phyloP scores from a whole-genome alignment of 2,888 invertebrate genomes.

The Drosophila crucigera region DNA sequence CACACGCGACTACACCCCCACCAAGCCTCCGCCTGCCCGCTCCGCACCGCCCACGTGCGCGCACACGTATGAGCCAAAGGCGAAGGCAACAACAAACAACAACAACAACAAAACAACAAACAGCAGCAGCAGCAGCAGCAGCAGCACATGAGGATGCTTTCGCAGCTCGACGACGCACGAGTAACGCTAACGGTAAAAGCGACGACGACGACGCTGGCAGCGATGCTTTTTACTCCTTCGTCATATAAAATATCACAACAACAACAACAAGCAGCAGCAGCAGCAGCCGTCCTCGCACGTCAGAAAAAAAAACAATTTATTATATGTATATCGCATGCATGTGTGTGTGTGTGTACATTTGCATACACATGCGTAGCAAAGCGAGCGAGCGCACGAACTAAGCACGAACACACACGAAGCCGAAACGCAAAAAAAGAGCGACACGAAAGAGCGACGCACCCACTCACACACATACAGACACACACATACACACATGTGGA shows the following conservation, averaged over 20 bases:
- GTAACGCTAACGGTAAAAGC: conserved; percentile 44
- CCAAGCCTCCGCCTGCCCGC: conserved; percentile 19
- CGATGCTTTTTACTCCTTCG: conserved; percentile 73
- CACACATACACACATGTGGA: conserved; percentile 62
- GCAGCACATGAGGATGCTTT: conserved; percentile 70
- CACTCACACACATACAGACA: conserved; percentile 46
- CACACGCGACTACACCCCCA: conserved; percentile 60
- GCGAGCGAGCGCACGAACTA: conserved; percentile 51
- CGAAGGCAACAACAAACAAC: conserved; percentile 67
- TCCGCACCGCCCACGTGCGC: conserved; percentile 73
- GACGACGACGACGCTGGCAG: conserved; percentile 45
- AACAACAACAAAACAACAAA: conserved; percentile 21
- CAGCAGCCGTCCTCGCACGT: conserved; percentile 75
- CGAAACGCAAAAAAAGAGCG: conserved; percentile 57
- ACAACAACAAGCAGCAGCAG: conserved; percentile 25
- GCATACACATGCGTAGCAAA: conserved; percentile 78
- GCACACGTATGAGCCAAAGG: conserved; percentile 75
- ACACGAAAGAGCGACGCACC: conserved; percentile 67
- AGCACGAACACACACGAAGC: conserved; percentile 29
- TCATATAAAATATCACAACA: conserved; percentile 78
- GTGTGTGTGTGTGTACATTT: conserved; percentile 51
- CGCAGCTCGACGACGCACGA: conserved; percentile 37
- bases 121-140: conserved; percentile 4
- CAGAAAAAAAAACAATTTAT: conserved; percentile 76
- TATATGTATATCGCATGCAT: conserved; percentile 30